phyloP scores from a whole-genome alignment of 1,140 invertebrate genomes.

The Drosophila pseudoobscura region DNA sequence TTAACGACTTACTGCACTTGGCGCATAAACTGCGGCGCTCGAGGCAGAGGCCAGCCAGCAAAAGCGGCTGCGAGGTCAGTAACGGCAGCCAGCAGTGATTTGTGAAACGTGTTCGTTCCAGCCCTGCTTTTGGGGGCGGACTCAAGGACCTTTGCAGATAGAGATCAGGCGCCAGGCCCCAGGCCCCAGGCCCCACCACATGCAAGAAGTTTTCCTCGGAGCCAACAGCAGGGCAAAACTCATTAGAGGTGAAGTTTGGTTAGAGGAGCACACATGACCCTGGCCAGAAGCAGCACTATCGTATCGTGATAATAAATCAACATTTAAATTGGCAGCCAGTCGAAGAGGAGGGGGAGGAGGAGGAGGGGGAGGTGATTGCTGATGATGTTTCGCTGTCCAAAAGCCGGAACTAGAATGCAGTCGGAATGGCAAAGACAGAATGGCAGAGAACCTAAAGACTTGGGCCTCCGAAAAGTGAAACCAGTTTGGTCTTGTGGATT shows the following conservation, averaged over 20 bases:
- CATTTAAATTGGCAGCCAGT: conserved; percentile 35
- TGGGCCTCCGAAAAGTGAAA: too few relatives aligned
- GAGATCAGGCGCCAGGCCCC: not conserved
- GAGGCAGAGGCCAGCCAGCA: conserved; percentile 1
- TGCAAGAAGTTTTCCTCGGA: not conserved
- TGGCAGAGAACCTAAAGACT: too few relatives aligned
- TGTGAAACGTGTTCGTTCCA: conserved; percentile 2
- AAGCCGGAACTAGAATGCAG: conserved; percentile 16
- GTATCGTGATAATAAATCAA: conserved; percentile 47
- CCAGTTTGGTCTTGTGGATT: too few relatives aligned
- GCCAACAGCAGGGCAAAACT: not conserved
- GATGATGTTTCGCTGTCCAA: conserved; percentile 24
- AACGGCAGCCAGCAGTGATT: conserved; percentile 44
- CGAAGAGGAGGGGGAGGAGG: too few relatives aligned
- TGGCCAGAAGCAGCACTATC: conserved; percentile 17
- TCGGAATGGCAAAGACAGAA: too few relatives aligned
- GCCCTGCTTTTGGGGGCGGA: not conserved
- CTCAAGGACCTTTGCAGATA: conserved; percentile 18
- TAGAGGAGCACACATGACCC: conserved; percentile 18
- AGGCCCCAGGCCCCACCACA: not conserved
- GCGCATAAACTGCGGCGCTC: not conserved
- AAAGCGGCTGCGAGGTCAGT: conserved; percentile 57
- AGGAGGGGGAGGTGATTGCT: not conserved
- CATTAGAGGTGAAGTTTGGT: conserved; percentile 2
- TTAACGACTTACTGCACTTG: conserved; percentile 38